A percentile compares a stretch with the other conserved stretches of the same genome.
Conservation (phyloP, 2,797 vertebrate species). For the Cyprinodon diabolis region DNA sequence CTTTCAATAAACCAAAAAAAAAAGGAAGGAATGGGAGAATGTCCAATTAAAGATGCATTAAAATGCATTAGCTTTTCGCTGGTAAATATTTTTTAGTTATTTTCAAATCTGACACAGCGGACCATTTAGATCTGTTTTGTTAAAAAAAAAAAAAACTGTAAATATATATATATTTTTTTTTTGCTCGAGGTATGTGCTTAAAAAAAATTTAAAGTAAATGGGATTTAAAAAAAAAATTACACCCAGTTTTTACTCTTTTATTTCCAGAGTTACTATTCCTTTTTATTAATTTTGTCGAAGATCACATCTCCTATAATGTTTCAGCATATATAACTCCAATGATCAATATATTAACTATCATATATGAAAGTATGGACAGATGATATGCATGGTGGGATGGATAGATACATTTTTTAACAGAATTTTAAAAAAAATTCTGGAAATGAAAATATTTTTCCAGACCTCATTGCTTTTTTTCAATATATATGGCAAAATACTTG, state of each 20-base stretch:
- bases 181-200: too few relatives aligned
- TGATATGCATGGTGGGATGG: too few relatives aligned
- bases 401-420: too few relatives aligned
- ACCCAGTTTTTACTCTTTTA: background rate
- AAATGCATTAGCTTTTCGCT: background rate
- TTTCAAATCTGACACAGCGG: background rate
- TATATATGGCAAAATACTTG: background rate
- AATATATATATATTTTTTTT: too few relatives aligned
- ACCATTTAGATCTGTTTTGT: background rate
- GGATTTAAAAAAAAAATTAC: too few relatives aligned
- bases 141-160: too few relatives aligned
- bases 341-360: background rate
- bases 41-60: background rate
- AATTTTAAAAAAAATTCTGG: too few relatives aligned
- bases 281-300: background rate
- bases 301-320: background rate
- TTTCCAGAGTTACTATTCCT: background rate
- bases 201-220: too few relatives aligned
- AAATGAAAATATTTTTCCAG: background rate
- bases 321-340: background rate
- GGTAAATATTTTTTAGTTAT: background rate
- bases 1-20: slow-evolving; percentile 46
- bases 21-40: background rate
- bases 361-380: background rate
- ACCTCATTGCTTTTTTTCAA: background rate